A percentile compares a stretch with the other conserved stretches of the same genome.
Conservation (phyloP, 2,113 vertebrate genomes). For the Megatriorchis doriae region DNA sequence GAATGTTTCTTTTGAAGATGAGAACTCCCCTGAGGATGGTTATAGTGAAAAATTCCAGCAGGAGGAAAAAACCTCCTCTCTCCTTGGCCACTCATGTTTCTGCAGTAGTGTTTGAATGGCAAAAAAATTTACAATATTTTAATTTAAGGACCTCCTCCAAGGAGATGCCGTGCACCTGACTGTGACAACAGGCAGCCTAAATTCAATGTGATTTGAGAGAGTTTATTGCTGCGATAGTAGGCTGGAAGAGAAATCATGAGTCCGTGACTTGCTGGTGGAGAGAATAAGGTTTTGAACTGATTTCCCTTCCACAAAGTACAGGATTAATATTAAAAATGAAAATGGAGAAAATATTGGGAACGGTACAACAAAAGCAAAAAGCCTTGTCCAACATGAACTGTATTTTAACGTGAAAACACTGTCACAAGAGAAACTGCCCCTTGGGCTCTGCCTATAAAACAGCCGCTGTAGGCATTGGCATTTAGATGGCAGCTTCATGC, state of each 20-base stretch:
- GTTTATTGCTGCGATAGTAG: neutral
- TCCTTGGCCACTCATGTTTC: neutral
- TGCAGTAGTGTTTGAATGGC: neutral
- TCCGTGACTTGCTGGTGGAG: neutral
- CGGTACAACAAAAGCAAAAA: neutral
- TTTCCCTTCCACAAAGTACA: neutral
- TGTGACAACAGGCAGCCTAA: neutral
- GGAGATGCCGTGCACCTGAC: neutral
- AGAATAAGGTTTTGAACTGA: neutral
- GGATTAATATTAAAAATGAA: conserved; percentile 5
- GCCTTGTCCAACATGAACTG: neutral
- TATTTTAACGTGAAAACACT: neutral
- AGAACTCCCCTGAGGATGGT: conserved; percentile 23
- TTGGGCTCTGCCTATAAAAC: neutral
- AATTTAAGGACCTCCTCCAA: neutral
- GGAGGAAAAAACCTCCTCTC: neutral
- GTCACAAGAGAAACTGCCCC: neutral
- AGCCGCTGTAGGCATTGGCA: neutral
- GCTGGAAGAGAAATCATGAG: neutral
- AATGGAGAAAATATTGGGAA: neutral
- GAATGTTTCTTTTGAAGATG: conserved; percentile 66
- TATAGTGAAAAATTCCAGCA: conserved; percentile 45
- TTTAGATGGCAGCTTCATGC: neutral
- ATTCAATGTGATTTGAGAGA: neutral
- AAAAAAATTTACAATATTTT: neutral